phyloP scores from a whole-genome alignment of 2,888 invertebrate species.

The Colostygia pectinataria region DNA sequence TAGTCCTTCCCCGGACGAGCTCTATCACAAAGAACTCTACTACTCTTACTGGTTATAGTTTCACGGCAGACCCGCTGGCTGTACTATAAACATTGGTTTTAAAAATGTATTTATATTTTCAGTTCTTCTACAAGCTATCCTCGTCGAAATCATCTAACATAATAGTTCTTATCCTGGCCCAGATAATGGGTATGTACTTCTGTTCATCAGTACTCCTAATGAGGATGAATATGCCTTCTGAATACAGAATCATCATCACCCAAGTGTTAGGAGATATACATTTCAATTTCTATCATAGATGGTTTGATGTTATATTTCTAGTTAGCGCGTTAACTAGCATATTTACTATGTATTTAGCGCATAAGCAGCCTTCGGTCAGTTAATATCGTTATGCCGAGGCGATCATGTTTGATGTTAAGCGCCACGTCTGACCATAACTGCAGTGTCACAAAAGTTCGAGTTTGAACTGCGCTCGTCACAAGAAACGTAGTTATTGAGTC shows the following conservation, averaged over 20 bases:
- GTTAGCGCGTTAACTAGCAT: constrained; percentile 98
- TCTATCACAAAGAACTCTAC: too few relatives aligned
- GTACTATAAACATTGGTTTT: not conserved
- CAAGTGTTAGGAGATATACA: constrained; percentile 97
- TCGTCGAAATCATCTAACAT: constrained; percentile 99
- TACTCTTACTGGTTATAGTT: too few relatives aligned
- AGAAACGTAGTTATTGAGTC: too few relatives aligned
- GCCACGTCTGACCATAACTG: too few relatives aligned
- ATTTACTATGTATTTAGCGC: constrained; percentile 96
- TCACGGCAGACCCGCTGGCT: too few relatives aligned
- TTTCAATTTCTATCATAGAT: constrained; percentile 99
- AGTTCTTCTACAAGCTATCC: constrained; percentile 99
- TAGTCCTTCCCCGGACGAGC: too few relatives aligned
- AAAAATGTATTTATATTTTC: constrained; percentile 38
- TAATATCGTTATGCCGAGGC: constrained; percentile 36
- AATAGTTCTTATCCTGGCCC: constrained; percentile 97
- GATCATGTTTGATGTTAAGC: too few relatives aligned
- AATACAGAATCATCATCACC: constrained; percentile 94
- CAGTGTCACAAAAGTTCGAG: too few relatives aligned
- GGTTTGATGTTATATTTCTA: constrained; percentile 99
- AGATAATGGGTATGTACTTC: constrained; percentile 99
- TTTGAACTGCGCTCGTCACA: too few relatives aligned
- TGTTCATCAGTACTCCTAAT: constrained; percentile 98
- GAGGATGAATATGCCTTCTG: constrained; percentile 99
- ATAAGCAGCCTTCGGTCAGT: constrained; percentile 90